Conservation (phyloP, 2,888 invertebrate genomes). For the Acrobasis suavella region DNA sequence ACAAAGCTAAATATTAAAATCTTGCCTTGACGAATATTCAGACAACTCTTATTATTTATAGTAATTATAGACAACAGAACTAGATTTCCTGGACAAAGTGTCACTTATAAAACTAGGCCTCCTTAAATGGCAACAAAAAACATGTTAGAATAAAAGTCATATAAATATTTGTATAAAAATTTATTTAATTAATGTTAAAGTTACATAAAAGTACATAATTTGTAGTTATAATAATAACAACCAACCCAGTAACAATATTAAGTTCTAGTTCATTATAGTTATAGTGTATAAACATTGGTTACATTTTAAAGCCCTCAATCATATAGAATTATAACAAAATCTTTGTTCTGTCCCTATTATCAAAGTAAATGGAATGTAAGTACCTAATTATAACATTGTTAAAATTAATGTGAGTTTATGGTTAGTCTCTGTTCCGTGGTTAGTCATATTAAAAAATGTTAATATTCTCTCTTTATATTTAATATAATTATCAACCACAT, state of each 20-base stretch:
- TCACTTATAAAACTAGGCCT: too few species aligned
- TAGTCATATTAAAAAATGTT: constrained; percentile 1
- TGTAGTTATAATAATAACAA: constrained; percentile 30
- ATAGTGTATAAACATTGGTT: constrained; percentile 35
- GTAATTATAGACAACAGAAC: too few species aligned
- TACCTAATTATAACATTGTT: background rate
- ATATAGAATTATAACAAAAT: constrained; percentile 6
- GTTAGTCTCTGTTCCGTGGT: too few species aligned
- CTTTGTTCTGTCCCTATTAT: background rate
- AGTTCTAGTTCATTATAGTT: constrained; percentile 23
- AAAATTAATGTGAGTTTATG: constrained; percentile 7
- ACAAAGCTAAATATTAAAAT: too few species aligned
- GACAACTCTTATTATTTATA: too few species aligned
- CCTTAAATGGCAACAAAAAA: too few species aligned
- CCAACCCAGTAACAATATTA: constrained; percentile 27
- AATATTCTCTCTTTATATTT: background rate
- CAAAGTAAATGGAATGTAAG: constrained; percentile 21
- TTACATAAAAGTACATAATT: constrained; percentile 3
- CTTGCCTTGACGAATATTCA: too few species aligned
- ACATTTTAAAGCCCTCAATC: constrained; percentile 37
- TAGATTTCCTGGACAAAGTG: too few species aligned
- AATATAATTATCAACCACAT: background rate
- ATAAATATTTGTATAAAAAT: constrained; percentile 4
- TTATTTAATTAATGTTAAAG: constrained; percentile 10
- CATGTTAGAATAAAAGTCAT: background rate